Evolutionary conservation across 2,113 vertebrate genomes (phyloP), one percentile per base, ranked within the genome.

Genomic region (Gopherus flavomarginatus): DNA sequence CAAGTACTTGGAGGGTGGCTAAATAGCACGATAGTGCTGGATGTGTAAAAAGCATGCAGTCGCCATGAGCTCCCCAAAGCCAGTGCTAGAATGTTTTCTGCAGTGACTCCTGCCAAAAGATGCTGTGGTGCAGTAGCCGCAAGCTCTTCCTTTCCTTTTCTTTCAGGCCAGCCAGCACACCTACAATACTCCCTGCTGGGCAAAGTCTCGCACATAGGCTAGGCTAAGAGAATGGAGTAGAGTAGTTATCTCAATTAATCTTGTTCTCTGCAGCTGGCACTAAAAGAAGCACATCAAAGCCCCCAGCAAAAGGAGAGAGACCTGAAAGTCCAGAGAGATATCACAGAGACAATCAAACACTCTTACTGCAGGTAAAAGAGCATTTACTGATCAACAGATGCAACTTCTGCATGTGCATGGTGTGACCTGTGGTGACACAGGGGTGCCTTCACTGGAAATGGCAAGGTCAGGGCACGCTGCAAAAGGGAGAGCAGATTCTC

Each of bases 341-440:
- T 83, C 98, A 97, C 84, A 98, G 90, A 54, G 98, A 99, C n/a
- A 97, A 98, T 83, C 98, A 99, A 94, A 98, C 98, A 1, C 98
- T 99, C 52, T 87, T 99, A 50, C 97, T 99, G 4, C 99, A 99
- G 99, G 99, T 99, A 96, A 95, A 54, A 86, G 13, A 87, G 13
- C 44, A 77, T 83, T 14, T 90, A 3, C 52, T 81, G 87, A 65
- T 9, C 11, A 6, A 82, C 29, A 35, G 22, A 22, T 2, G 0
- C 42, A n/a, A 26, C 75, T 91, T 65, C 24, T 94, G 21, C 11
- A 79, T 83, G 8, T 62, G n/a, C 49, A 87, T 31, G 83, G n/a
- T 81, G 8, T 29, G 49, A 50, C 16, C 78, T 10, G 5, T 27
- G 27, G 50, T 44, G 42, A 29, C 12, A 31, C 12, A 27, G 57